Evolutionary conservation across 1,140 invertebrate genomes (phyloP).

Genomic region (Lasaia peninsularis): DNA sequence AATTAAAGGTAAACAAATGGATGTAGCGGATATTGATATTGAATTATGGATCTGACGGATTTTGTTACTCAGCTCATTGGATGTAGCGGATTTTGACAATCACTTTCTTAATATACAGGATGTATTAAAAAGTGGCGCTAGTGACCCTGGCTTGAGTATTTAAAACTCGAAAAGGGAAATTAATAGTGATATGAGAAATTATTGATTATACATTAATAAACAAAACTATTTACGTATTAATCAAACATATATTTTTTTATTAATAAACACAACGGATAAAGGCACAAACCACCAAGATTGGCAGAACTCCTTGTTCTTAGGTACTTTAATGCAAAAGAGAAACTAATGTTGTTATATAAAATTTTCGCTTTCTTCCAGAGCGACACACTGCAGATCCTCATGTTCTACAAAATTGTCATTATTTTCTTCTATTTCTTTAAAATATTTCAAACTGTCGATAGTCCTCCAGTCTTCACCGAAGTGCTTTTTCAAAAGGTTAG

Average conservation of each 20-base stretch:
- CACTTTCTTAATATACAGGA: background rate
- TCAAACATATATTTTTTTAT: background rate
- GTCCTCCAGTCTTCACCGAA: conserved; percentile 3
- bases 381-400: conserved; percentile 4
- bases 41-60: conserved; percentile 13
- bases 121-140: too few species aligned
- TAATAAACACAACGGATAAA: conserved; percentile 1
- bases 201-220: background rate
- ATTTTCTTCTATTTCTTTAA: conserved; percentile 10
- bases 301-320: background rate
- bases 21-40: conserved; percentile 11
- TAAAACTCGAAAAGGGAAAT: too few species aligned
- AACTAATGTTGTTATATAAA: background rate
- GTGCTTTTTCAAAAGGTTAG: conserved; percentile 7
- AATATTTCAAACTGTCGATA: conserved; percentile 2
- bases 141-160: too few species aligned
- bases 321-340: conserved; percentile 1
- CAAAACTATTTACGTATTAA: background rate
- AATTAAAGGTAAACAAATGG: background rate
- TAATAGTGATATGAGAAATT: background rate
- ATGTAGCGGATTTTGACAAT: conserved; percentile 12
- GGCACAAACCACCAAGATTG: background rate
- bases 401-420: conserved; percentile 15
- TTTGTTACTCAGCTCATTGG: background rate
- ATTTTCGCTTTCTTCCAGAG: conserved; percentile 15